Base-by-base conservation (phyloP, 2,888 invertebrate genomes). In the Cheilosia grossa region DNA sequence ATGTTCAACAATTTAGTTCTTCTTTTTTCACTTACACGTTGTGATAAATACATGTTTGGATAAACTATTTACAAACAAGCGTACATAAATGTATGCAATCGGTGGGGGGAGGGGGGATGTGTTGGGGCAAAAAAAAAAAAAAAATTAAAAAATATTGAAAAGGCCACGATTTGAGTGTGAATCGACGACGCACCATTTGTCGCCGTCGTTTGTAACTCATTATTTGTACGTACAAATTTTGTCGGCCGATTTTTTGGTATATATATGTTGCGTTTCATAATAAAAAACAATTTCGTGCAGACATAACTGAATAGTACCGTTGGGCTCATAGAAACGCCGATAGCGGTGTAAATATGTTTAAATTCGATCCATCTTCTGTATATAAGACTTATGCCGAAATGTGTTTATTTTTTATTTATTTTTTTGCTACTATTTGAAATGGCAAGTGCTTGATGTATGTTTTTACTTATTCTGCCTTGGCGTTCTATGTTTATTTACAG, bases 61-160 rank as follows among this genome's bases (percentile, higher is more conserved):
- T 13, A 33, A 40, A 58, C 21, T 54, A 56, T 74, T 56, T 63
- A 74, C 63, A 56, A 74, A 74, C 63, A 74, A 64, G 27, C 19
- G 37, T 40, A 44, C 13, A 47, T 56, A 44, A 27, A 27, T 49
- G 54, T 49, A 5, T 54, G 44, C 30, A 67, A 44, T 56, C 21
- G 33, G n/a, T n/a, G n/a, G n/a, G n/a, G n/a, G 10, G 33, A 3
- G 33, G 37, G 30, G 30, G 30, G 30, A 2, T n/a, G n/a, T n/a
- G n/a, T n/a, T n/a, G n/a, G n/a, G n/a, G n/a, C 6, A 37, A 0
- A 33, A 2, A 33, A 33, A n/a, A 21, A 37, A 0, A 10, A 2
- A 10, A 33, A 19, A n/a, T n/a, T n/a, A 47, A 59, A n/a, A 24
- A 21, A 24, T 30, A 42, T 37, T 37, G 2, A 33, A 3, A 10